phyloP scores from a whole-genome alignment of 2,113 vertebrate species.

The Chloebia gouldiae region DNA sequence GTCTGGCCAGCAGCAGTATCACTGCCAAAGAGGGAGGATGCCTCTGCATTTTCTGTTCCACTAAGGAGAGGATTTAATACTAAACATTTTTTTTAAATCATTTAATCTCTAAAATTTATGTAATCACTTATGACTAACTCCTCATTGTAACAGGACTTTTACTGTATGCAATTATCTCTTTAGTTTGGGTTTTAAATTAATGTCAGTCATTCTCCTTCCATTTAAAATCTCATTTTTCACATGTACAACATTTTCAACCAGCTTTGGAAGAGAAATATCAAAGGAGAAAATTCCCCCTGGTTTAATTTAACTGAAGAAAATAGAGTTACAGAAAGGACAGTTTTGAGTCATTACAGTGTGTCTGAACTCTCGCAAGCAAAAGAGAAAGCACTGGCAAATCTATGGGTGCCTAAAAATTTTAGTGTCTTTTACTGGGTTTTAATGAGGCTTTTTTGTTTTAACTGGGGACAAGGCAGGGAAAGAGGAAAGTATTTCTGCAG shows the following conservation, averaged over 20 bases:
- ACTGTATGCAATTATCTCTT: constrained; percentile 44
- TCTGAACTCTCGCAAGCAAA: neutral
- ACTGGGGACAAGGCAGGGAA: neutral
- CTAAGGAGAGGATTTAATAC: neutral
- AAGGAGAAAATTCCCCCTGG: constrained; percentile 1
- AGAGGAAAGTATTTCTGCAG: neutral
- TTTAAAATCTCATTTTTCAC: constrained; percentile 56
- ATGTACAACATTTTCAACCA: neutral
- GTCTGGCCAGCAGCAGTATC: neutral
- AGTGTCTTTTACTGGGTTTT: neutral
- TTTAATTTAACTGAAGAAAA: constrained; percentile 44
- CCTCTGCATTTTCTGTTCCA: neutral
- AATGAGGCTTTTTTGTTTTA: neutral
- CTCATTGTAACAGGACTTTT: constrained; percentile 58
- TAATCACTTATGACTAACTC: constrained; percentile 65
- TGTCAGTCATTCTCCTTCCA: constrained; percentile 47
- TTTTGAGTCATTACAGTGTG: neutral
- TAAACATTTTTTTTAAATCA: neutral
- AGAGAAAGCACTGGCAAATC: neutral
- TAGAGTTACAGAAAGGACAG: constrained; percentile 4
- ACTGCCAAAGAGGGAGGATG: neutral
- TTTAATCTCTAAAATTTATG: constrained; percentile 62
- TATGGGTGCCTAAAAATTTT: neutral
- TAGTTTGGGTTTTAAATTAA: constrained; percentile 55
- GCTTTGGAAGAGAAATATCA: constrained; percentile 28